Percentiles rank a stretch among this genome's conserved stretches.
Conservation (phyloP, 2,797 vertebrate genomes). For the Sparus aurata region DNA sequence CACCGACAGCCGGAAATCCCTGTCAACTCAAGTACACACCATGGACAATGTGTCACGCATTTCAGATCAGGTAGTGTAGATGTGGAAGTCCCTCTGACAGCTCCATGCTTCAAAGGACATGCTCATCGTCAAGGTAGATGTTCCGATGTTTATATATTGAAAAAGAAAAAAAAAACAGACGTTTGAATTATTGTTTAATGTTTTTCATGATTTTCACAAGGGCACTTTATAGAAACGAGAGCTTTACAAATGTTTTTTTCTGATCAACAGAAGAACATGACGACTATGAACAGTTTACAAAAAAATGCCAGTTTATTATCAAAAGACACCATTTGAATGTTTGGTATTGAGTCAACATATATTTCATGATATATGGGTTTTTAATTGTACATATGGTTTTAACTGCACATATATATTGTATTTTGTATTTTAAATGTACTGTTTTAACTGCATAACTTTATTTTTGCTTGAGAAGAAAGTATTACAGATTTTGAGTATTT, state of each 20-base stretch:
- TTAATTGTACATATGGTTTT: background rate
- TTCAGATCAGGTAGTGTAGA: constrained; percentile 92
- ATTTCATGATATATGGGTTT: background rate
- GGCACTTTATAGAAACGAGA: background rate
- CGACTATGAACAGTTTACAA: background rate
- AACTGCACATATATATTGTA: constrained; percentile 1
- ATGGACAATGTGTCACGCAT: constrained; percentile 92
- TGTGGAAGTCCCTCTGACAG: background rate
- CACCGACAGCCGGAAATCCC: constrained; percentile 95
- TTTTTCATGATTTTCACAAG: constrained; percentile 1
- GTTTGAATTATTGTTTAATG: background rate
- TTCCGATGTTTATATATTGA: background rate
- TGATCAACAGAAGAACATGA: background rate
- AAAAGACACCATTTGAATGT: constrained; percentile 6
- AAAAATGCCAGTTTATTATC: constrained; percentile 18
- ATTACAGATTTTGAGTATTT: background rate
- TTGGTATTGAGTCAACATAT: background rate
- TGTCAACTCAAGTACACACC: constrained; percentile 94
- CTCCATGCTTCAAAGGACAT: background rate
- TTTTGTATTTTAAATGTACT: constrained; percentile 3
- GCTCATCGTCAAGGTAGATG: background rate
- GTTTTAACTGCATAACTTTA: background rate
- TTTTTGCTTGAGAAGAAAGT: background rate
- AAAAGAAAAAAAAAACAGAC: background rate
- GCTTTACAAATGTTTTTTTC: constrained; percentile 12